Base-by-base conservation (phyloP, 2,113 vertebrate genomes). In the Triplophysa tibetana region DNA sequence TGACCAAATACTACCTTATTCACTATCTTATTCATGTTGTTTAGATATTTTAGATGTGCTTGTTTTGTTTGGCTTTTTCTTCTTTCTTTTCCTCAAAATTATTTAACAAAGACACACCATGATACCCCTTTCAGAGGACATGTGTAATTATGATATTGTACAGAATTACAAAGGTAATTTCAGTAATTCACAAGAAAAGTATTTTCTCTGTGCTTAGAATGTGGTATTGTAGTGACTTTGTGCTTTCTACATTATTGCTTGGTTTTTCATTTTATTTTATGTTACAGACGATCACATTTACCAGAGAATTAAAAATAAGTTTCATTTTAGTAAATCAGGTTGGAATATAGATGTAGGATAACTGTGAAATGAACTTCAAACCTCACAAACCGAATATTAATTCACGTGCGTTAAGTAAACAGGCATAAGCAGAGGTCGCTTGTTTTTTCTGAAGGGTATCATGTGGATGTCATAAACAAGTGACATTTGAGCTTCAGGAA, bases 1-100 rank as follows among this genome's bases (percentile, higher is more conserved):
- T 95, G 98, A 98, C 97, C 97, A 99, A 98, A 99, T 96, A 96
- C 97, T 95, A 94, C 95, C 96, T 96, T 94, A 96, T 93, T 94
- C 92, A 96, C 97, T 96, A 94, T 94, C 96, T 96, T 94, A 95
- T 94, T 94, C 92, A 94, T 90, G 94, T 95, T 90, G 96, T 95
- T 95, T 91, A 93, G 94, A 95, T 95, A 95, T 95, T 90, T 92
- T 86, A 90, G 88, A 84, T 86, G 83, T 80, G 82, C 81, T 78
- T 72, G 69, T 60, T 84, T 48, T 80, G 83, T 88, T 90, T 90
- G 90, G 88, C 88, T 87, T 88, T 88, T 90, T 70, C 86, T 88
- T 87, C 87, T 91, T 87, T 82, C 84, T 89, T 89, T 90, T 89
- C 84, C 89, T 88, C 85, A 88, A 87, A 90, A 84, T 69, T 88